Conservation (phyloP, 2,888 invertebrate genomes). For the Eilema sororculum region DNA sequence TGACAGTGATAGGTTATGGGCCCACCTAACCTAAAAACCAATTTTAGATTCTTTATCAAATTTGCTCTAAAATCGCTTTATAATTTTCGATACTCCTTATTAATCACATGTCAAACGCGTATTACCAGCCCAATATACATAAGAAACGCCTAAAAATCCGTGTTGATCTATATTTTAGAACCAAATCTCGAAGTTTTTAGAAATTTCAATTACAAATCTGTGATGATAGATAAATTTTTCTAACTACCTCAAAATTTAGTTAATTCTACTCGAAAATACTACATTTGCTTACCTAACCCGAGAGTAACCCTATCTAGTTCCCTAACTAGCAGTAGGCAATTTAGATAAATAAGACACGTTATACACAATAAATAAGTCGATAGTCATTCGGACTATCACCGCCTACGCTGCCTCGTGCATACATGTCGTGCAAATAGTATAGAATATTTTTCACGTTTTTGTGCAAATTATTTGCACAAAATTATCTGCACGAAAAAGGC, state of each 20-base stretch:
- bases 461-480: no score
- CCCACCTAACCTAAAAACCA: constrained; percentile 11
- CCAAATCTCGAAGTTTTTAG: neutral
- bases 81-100: neutral
- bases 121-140: neutral
- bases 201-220: neutral
- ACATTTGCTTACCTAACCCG: neutral
- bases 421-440: no score
- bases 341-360: constrained; percentile 19
- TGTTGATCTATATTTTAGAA: neutral
- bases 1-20: constrained; percentile 4
- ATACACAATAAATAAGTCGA: constrained; percentile 19
- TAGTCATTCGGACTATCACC: constrained; percentile 8
- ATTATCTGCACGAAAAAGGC: no score
- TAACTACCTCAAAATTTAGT: constrained; percentile 8
- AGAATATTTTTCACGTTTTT: no score
- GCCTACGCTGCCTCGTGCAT: no score
- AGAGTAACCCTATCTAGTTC: neutral
- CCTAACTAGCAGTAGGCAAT: constrained; percentile 6
- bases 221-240: constrained; percentile 6
- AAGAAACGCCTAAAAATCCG: neutral
- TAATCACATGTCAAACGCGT: neutral
- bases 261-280: neutral
- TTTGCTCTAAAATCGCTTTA: neutral
- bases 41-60: neutral